phyloP scores from a whole-genome alignment of 2,113 vertebrate species.

The Speoplatyrhinus poulsoni region DNA sequence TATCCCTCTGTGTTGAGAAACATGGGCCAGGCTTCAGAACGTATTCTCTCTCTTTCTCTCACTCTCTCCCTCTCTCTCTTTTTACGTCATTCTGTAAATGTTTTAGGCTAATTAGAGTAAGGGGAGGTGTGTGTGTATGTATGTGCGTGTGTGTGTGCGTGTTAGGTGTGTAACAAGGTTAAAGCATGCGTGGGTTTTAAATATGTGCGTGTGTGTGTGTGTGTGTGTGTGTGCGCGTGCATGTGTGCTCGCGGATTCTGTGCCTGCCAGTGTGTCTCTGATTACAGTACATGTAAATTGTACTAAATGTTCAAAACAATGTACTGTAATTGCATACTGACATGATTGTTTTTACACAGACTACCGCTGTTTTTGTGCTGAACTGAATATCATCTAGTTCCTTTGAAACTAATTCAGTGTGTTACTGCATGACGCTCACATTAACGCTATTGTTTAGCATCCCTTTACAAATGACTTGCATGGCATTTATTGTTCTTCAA shows the following conservation, averaged over 20 bases:
- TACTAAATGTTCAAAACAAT: neutral
- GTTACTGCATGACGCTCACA: too few species aligned
- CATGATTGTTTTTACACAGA: too few species aligned
- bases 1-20: too few species aligned
- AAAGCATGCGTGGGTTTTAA: constrained; percentile 10
- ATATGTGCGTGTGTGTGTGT: neutral
- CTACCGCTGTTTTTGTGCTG: too few species aligned
- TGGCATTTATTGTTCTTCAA: too few species aligned
- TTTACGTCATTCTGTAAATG: constrained; percentile 2
- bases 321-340: too few species aligned
- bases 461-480: too few species aligned
- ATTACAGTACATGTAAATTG: neutral
- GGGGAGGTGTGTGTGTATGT: neutral
- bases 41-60: neutral
- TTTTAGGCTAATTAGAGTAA: neutral
- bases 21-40: too few species aligned
- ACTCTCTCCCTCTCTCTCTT: neutral
- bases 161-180: constrained; percentile 4
- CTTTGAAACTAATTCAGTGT: too few species aligned
- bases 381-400: too few species aligned
- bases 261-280: neutral
- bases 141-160: neutral
- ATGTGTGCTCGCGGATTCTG: constrained; percentile 12
- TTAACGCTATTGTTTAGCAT: too few species aligned
- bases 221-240: constrained; percentile 15